Percentiles rank a stretch among this genome's conserved stretches.
phyloP scores from a whole-genome alignment of 23 tunicate genomes.

The Trididemnum nubilum region DNA sequence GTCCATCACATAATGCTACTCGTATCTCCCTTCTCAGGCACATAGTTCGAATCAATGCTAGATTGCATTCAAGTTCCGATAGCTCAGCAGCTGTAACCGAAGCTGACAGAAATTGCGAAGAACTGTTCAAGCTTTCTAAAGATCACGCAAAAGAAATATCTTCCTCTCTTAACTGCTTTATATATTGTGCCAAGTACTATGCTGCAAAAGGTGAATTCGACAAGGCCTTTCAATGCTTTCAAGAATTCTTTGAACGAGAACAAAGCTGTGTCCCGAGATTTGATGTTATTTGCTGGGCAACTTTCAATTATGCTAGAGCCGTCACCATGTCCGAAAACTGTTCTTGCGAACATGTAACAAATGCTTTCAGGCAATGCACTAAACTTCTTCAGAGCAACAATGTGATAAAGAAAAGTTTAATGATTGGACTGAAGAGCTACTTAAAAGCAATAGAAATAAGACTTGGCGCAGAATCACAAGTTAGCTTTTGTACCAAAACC shows the following conservation, averaged over 20 bases:
- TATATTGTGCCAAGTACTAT: conserved; percentile 47
- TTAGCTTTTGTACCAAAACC: no score
- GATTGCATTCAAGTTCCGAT: no score
- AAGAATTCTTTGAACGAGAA: neutral
- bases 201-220: conserved; percentile 15
- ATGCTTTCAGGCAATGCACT: no score
- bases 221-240: conserved; percentile 19
- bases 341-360: no score
- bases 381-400: no score
- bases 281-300: conserved; percentile 35
- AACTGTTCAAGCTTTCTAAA: neutral
- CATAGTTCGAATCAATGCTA: no score
- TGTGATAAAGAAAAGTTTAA: no score
- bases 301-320: no score
- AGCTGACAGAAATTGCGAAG: conserved; percentile 23
- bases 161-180: neutral
- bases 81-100: neutral
- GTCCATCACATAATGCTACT: neutral
- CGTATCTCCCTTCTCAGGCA: conserved; percentile 16
- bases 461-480: no score
- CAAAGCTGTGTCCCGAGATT: neutral
- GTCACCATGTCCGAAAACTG: no score
- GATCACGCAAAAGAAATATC: neutral
- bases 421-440: no score
- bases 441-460: no score